A percentile compares a stretch with the other conserved stretches of the same genome.
phyloP scores from a whole-genome alignment of 1,140 invertebrate species.

The Streblospio benedicti region DNA sequence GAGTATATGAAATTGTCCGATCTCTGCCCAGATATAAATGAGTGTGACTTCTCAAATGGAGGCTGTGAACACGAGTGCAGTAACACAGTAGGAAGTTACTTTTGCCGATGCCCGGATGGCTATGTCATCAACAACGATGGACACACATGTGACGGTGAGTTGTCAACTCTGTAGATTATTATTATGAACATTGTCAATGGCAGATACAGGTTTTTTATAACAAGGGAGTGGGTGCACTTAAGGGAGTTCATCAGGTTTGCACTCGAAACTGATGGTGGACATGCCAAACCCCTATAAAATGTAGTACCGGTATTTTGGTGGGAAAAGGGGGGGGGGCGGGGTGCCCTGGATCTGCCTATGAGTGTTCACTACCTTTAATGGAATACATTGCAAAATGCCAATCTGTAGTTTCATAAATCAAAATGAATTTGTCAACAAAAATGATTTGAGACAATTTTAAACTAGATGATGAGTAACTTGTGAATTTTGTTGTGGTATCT shows the following conservation, averaged over 20 bases:
- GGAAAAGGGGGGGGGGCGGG: no score
- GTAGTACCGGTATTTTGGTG: not conserved
- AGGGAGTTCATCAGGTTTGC: not conserved
- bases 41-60: constrained; percentile 52
- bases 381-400: not conserved
- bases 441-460: not conserved
- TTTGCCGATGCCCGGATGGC: constrained; percentile 31
- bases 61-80: constrained; percentile 54
- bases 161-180: not conserved
- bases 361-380: not conserved
- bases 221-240: no score
- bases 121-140: constrained; percentile 29
- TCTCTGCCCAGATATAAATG: constrained; percentile 37
- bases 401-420: not conserved
- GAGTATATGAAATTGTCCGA: no score
- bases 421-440: not conserved
- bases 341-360: no score
- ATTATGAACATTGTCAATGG: not conserved
- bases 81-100: constrained; percentile 30
- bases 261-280: not conserved
- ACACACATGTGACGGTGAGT: not conserved
- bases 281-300: not conserved
- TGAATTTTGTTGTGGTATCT: not conserved
- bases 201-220: not conserved
- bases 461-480: no score